These are phyloP conservation scores for Cydia strobilella DNA, from an alignment of 1,140 invertebrate genomes.

Conservation along the genomic window DNA sequence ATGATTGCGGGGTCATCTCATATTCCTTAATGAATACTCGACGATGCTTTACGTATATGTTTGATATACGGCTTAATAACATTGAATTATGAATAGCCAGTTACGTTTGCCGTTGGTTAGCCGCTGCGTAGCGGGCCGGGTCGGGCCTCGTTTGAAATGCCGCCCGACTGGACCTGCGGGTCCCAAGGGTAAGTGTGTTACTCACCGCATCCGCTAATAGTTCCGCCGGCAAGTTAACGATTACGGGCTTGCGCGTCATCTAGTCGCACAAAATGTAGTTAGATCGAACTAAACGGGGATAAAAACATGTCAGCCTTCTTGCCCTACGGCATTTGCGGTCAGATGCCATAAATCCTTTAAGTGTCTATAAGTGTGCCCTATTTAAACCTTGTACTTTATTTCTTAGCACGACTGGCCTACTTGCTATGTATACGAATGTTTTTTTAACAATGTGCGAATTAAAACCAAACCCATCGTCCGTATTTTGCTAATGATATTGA, in stretches of 20 bases:
- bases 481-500: constrained; percentile 20
- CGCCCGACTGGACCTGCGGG: constrained; percentile 43
- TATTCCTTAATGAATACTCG: constrained; percentile 4
- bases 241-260: constrained; percentile 16
- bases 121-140: constrained; percentile 36
- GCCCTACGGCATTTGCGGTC: not conserved
- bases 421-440: not conserved
- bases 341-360: constrained; percentile 18
- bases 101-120: constrained; percentile 34
- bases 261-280: constrained; percentile 1
- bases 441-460: constrained; percentile 6
- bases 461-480: not conserved
- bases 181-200: constrained; percentile 45
- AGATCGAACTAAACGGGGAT: not conserved
- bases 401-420: not conserved
- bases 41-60: not conserved
- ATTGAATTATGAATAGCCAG: constrained; percentile 30
- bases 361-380: constrained; percentile 5
- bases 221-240: constrained; percentile 32
- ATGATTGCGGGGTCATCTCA: constrained; percentile 9
- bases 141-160: constrained; percentile 47
- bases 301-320: constrained; percentile 22
- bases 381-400: not conserved
- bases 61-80: constrained; percentile 7
- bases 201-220: constrained; percentile 41